These are phyloP conservation scores for Lomographa bimaculata DNA, from an alignment of 2,888 invertebrate genomes.

Conservation along the genomic window DNA sequence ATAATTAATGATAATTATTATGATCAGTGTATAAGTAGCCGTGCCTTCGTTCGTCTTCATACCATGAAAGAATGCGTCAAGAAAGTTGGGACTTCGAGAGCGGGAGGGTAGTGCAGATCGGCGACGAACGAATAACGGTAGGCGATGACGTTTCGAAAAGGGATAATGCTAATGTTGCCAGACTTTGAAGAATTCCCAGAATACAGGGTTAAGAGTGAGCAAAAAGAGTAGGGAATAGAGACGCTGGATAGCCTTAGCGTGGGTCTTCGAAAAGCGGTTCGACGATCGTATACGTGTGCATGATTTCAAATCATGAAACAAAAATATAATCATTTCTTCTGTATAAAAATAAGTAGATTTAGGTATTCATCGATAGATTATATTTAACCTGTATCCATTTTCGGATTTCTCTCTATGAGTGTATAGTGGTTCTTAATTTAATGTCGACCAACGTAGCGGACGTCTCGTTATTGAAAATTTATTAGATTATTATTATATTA, in stretches of 20 bases:
- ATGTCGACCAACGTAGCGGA: slow-evolving; percentile 83
- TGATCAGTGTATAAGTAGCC: slow-evolving; percentile 76
- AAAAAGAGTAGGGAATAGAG: slow-evolving; percentile 48
- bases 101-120: slow-evolving; percentile 35
- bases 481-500: slow-evolving; percentile 74
- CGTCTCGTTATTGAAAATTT: slow-evolving; percentile 81
- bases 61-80: slow-evolving; percentile 48
- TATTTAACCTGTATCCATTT: slow-evolving; percentile 82
- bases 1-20: slow-evolving; percentile 48
- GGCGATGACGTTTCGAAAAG: slow-evolving; percentile 49
- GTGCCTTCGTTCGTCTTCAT: slow-evolving; percentile 81
- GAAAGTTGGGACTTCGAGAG: slow-evolving; percentile 38
- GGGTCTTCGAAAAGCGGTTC: slow-evolving; percentile 78
- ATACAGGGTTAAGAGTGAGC: slow-evolving; percentile 70
- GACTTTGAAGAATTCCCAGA: slow-evolving; percentile 48
- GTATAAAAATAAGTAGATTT: slow-evolving; percentile 76
- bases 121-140: slow-evolving; percentile 40
- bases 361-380: slow-evolving; percentile 81
- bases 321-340: slow-evolving; percentile 72
- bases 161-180: slow-evolving; percentile 44
- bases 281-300: slow-evolving; percentile 81
- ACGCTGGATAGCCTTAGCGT: slow-evolving; percentile 58
- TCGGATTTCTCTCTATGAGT: slow-evolving; percentile 83
- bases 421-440: slow-evolving; percentile 82
- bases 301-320: slow-evolving; percentile 79